Base-by-base conservation (phyloP, 2,113 vertebrate species). In the Antigone vipio region DNA sequence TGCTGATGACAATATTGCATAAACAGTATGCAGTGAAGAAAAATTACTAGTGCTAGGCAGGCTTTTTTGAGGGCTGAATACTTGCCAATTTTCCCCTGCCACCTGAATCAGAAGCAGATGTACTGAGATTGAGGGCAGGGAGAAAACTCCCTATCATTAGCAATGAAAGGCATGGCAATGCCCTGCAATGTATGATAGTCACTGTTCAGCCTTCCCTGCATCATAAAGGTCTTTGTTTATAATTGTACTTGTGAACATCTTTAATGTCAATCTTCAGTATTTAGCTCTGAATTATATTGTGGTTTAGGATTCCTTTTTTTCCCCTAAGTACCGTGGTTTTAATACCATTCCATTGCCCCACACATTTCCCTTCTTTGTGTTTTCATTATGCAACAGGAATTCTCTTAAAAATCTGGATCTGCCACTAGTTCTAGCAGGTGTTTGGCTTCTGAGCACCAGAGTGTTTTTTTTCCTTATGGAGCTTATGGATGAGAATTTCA, bases 321-420 rank as follows among this genome's bases (percentile, higher is more conserved):
- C 2, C 15, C 44, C 12, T 2, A 83, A 90, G 67, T 88, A 42
- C 59, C 0, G 3, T 81, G 85, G 50, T 78, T 95, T 96, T 92
- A 94, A 76, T 93, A 85, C 78, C 62, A 56, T 95, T 95, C 81
- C 72, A 53, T 71, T 73, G 86, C 95, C 79, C 91, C 81, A 86
- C 77, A 86, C 71, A 44, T 94, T 97, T 95, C 73, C 91, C 87
- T 90, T 74, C 90, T 84, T 91, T 92, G 82, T 89, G 69, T 94
- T 97, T 97, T 97, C 96, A 91, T 95, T 97, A 82, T 97, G 79
- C 85, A 92, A 83, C 64, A 95, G 79, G 95, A 96, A 95, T 97
- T 96, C 96, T 97, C 93, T 88, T 94, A 93, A 95, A 95, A 95
- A 83, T 55, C 86, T 95, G 92, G 85, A 89, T 93, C 77, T 0